phyloP scores from a whole-genome alignment of 37 sponge, comb jelly and placozoan genomes.

The Mnemiopsis leidyi region DNA sequence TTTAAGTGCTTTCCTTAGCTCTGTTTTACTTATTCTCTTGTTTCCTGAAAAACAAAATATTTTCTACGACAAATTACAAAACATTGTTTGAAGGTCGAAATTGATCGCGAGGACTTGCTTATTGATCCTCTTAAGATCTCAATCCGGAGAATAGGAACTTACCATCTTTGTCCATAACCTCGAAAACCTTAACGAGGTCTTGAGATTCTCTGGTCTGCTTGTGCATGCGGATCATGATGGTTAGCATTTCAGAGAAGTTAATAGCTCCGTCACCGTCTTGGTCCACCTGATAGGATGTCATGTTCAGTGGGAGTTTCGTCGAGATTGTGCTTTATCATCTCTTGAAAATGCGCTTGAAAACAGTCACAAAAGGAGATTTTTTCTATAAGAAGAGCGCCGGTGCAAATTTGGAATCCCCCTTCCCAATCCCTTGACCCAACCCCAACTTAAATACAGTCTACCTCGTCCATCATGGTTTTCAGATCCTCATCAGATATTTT shows the following conservation, averaged over 20 bases:
- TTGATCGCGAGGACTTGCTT: no score
- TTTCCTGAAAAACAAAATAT: constrained; percentile 52
- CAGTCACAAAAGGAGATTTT: no score
- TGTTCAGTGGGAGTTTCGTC: no score
- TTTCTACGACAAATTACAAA: no score
- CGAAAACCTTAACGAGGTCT: constrained; percentile 42
- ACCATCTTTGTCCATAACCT: constrained; percentile 54
- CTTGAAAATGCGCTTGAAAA: no score
- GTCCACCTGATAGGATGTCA: constrained; percentile 21
- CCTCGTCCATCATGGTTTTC: constrained; percentile 54
- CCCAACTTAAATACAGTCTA: not conserved
- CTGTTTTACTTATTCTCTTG: constrained; percentile 51
- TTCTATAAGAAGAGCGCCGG: no score
- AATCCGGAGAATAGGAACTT: no score
- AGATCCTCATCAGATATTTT: constrained; percentile 11
- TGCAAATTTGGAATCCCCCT: no score
- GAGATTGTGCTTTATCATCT: no score
- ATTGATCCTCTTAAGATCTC: no score
- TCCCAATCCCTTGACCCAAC: not conserved
- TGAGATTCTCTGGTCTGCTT: not conserved
- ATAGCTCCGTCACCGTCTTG: constrained; percentile 63
- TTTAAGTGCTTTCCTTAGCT: constrained; percentile 45
- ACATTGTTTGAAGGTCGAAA: no score
- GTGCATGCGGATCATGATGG: constrained; percentile 59
- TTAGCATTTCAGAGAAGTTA: constrained; percentile 59